Base-by-base conservation (phyloP, 1,140 invertebrate genomes). In the Lasaia peninsularis region DNA sequence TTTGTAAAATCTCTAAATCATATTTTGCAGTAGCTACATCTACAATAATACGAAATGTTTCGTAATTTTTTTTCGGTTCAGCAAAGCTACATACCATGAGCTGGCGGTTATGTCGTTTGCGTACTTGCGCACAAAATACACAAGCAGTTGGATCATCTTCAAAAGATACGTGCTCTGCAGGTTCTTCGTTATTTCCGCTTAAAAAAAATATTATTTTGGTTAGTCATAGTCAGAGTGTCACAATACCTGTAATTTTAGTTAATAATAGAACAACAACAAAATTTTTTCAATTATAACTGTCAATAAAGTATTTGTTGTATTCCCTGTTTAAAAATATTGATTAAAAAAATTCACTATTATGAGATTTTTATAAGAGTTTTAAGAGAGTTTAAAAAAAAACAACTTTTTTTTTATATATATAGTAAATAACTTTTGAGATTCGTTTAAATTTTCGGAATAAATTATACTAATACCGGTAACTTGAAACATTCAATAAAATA, bases 1-100 rank as follows among this genome's bases (percentile, higher is more conserved):
- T 33, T 33, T 33, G 32, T 33, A 33, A 33, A 33, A 33, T 33
- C 32, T 33, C 32, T 33, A 33, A 33, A 33, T 33, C 32, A 33
- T 33, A 53, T 32, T 33, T 34, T 34, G 24, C 28, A 53, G 52
- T 53, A 34, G 52, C 52, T 53, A 33, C 32, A 33, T 33, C 32
- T 33, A 33, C 32, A 33, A 53, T 34, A 16, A 53, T 53, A 33
- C 52, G 33, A 53, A 53, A 53, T 34, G 52, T 53, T 53, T 53
- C 52, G 52, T 53, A 54, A 54, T 54, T 54, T 16, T 37, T 37
- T 35, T 37, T 35, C 16, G 31, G 28, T 55, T 55, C 16, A 55
- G 9, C 34, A 31, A 28, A 28, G 34, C 37, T 40, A 56, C 37
- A 44, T 44, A 24, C 14, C 18, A 56, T 31, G 31, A 32, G 24